Evolutionary conservation across 2,888 invertebrate species (phyloP).

Genomic region (Corbicula japonica): DNA sequence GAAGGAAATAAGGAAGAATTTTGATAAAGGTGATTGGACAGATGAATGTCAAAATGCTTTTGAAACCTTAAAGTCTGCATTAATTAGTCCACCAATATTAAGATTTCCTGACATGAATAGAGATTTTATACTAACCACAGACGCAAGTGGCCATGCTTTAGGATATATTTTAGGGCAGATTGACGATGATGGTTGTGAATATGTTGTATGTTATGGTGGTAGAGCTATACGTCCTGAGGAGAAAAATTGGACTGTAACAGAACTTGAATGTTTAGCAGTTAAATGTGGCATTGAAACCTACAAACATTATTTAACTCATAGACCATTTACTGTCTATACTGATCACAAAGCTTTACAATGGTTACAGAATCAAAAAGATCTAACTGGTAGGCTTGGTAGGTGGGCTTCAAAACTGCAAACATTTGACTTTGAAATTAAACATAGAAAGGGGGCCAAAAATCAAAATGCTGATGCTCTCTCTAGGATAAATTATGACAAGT

Average conservation of each 20-base stretch:
- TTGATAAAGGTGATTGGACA: slow-evolving; percentile 53
- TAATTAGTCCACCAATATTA: slow-evolving; percentile 1
- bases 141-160: slow-evolving; percentile 55
- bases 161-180: slow-evolving; percentile 58
- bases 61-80: slow-evolving; percentile 46
- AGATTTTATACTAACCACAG: slow-evolving; percentile 34
- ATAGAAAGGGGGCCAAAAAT: slow-evolving; percentile 16
- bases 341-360: slow-evolving; percentile 28
- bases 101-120: slow-evolving; percentile 22
- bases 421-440: slow-evolving; percentile 29
- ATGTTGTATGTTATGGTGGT: slow-evolving; percentile 43
- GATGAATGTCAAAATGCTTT: slow-evolving; percentile 55
- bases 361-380: slow-evolving; percentile 25
- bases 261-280: slow-evolving; percentile 40
- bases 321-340: slow-evolving; percentile 20
- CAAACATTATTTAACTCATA: slow-evolving; percentile 23
- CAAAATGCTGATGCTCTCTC: slow-evolving; percentile 46
- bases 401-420: slow-evolving; percentile 20
- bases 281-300: slow-evolving; percentile 23
- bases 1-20: slow-evolving; percentile 5
- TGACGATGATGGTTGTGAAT: slow-evolving; percentile 33
- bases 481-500: slow-evolving; percentile 18
- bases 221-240: slow-evolving; percentile 44
- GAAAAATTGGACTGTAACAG: slow-evolving; percentile 51
- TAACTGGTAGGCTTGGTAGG: slow-evolving; percentile 16